phyloP scores from a whole-genome alignment of 2,113 vertebrate genomes.

The Pangasianodon hypophthalmus region DNA sequence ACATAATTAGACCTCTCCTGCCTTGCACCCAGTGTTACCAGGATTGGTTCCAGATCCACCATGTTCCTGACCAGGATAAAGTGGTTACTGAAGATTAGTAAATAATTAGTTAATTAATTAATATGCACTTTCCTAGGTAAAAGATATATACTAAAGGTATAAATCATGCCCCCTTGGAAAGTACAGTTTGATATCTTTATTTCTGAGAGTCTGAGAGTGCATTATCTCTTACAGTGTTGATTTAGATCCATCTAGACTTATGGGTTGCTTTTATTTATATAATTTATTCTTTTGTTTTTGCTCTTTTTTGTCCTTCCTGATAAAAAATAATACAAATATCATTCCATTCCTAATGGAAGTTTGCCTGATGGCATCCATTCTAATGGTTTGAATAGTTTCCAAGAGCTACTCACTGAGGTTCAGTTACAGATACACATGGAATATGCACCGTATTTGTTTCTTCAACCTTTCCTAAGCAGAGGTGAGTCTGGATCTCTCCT shows the following conservation, averaged over 20 bases:
- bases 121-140: background rate
- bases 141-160: background rate
- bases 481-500: background rate
- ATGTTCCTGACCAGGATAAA: background rate
- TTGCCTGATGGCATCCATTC: background rate
- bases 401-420: background rate
- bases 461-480: background rate
- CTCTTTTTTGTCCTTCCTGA: background rate
- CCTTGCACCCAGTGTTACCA: background rate
- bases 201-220: background rate
- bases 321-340: background rate
- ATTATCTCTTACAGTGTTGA: background rate
- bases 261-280: background rate
- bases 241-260: background rate
- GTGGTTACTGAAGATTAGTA: background rate
- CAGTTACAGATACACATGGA: background rate
- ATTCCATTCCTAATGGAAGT: background rate
- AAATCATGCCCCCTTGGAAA: background rate
- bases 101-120: conserved; percentile 1
- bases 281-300: background rate
- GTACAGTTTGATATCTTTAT: background rate
- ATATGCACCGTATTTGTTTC: background rate
- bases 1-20: background rate
- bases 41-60: too few relatives aligned
- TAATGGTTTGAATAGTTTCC: background rate